Base-by-base conservation (phyloP, 2,888 invertebrate species). In the Panopea generosa region DNA sequence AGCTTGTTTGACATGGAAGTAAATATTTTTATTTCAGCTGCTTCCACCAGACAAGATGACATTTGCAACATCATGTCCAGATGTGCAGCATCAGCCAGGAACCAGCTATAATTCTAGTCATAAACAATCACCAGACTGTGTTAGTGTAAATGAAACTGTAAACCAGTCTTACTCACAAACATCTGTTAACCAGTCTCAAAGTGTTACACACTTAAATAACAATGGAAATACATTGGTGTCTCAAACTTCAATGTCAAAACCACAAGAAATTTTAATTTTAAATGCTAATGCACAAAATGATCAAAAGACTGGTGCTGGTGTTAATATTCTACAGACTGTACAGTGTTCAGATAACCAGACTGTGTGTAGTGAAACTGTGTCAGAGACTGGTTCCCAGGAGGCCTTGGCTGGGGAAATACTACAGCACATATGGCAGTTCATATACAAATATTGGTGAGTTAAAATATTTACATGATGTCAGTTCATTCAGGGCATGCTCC, bases 401-500 rank as follows among this genome's bases (percentile, higher is more conserved):
- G 49, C 56, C 56, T 22, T 47, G 11, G 74, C 74, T 2, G 79
- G 67, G 0, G 52, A 66, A 26, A 52, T 53, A 43, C 61, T 82
- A 16, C 61, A 77, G 43, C 53, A 66, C 4, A 75, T 82, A 11
- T 82, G 81, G 81, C 69, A 72, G n/a, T 68, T 67, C 47, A 69
- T 82, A 14, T 66, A 59, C 27, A 59, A 67, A 16, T 59, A 56
- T 47, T 75, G 81, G 81, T 82, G 67, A 50, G 69, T 57, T n/a
- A n/a, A n/a, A n/a, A n/a, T n/a, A n/a, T n/a, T n/a, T n/a, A n/a
- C n/a, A n/a, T n/a, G n/a, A n/a, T n/a, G n/a, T n/a, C n/a, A n/a
- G n/a, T n/a, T n/a, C n/a, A n/a, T n/a, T n/a, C n/a, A n/a, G n/a
- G n/a, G n/a, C n/a, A n/a, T n/a, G n/a, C n/a, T n/a, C n/a, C n/a